Conservation (phyloP, 1,140 invertebrate genomes). For the Hestina assimilis region DNA sequence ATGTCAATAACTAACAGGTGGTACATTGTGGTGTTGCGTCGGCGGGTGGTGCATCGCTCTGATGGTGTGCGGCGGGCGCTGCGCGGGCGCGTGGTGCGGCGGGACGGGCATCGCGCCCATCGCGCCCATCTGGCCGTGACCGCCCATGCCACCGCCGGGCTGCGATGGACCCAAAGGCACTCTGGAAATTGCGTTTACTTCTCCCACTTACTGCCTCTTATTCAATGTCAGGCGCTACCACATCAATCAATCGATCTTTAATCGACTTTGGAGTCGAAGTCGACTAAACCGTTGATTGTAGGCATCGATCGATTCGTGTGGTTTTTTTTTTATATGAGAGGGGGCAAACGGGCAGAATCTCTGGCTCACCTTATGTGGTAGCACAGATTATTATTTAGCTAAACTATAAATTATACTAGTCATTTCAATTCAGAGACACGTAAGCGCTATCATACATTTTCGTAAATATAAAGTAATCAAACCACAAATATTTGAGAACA, state of each 20-base stretch:
- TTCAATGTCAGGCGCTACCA: background rate
- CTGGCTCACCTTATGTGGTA: too few species aligned
- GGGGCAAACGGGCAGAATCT: too few species aligned
- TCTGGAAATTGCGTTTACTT: constrained; percentile 28
- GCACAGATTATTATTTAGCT: too few species aligned
- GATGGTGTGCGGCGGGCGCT: constrained; percentile 56
- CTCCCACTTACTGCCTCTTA: background rate
- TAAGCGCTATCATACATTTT: background rate
- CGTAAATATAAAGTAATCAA: background rate
- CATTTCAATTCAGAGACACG: too few species aligned
- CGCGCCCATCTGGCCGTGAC: constrained; percentile 51
- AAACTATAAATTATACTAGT: too few species aligned
- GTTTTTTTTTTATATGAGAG: too few species aligned
- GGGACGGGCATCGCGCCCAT: constrained; percentile 34
- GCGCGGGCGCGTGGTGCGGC: constrained; percentile 42
- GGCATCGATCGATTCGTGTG: too few species aligned
- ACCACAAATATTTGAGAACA: background rate
- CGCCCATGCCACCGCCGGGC: constrained; percentile 49
- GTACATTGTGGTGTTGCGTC: constrained; percentile 54
- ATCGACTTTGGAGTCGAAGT: too few species aligned
- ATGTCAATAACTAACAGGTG: constrained; percentile 42
- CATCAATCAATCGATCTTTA: too few species aligned
- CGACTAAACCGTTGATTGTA: too few species aligned
- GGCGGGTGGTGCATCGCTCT: constrained; percentile 60
- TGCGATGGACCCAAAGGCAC: constrained; percentile 57